A percentile compares a stretch with the other conserved stretches of the same genome.
phyloP scores from a whole-genome alignment of 2,888 invertebrate species.

The Lepidochrysops patricia region DNA sequence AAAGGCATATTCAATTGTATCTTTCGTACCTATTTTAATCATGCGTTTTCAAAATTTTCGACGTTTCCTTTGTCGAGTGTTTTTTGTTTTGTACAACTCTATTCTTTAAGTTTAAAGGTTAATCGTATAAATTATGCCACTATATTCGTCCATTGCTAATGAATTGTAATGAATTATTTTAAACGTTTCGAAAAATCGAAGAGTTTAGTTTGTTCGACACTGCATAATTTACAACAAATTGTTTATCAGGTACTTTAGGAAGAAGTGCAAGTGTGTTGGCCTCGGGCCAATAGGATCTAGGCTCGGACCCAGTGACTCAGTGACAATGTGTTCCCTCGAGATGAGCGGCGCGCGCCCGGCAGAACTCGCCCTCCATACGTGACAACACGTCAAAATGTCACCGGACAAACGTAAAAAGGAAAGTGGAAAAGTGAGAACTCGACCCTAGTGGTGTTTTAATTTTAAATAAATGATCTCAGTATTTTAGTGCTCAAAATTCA shows the following conservation, averaged over 20 bases:
- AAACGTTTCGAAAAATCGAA: not conserved
- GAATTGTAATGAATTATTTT: slow-evolving; percentile 17
- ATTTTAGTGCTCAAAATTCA: slow-evolving; percentile 55
- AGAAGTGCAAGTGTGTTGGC: slow-evolving; percentile 30
- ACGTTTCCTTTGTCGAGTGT: slow-evolving; percentile 6
- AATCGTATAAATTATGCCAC: slow-evolving; percentile 22
- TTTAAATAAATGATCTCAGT: slow-evolving; percentile 49
- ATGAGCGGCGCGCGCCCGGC: slow-evolving; percentile 31
- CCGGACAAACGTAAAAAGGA: slow-evolving; percentile 59
- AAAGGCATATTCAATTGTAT: not conserved
- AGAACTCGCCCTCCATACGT: slow-evolving; percentile 30
- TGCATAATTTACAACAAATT: slow-evolving; percentile 18
- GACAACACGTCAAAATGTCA: slow-evolving; percentile 54
- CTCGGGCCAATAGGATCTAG: slow-evolving; percentile 29
- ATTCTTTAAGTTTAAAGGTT: slow-evolving; percentile 26
- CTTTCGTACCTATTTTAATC: not conserved
- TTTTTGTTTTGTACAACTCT: slow-evolving; percentile 14
- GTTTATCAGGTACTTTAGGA: slow-evolving; percentile 17
- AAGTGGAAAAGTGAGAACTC: slow-evolving; percentile 35
- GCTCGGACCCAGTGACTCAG: slow-evolving; percentile 38
- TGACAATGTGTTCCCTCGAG: slow-evolving; percentile 37
- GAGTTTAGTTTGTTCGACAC: slow-evolving; percentile 22
- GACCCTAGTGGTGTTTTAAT: slow-evolving; percentile 36
- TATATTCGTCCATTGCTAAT: slow-evolving; percentile 16
- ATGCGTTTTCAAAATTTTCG: not conserved